Evolutionary conservation across 2,797 vertebrate genomes (phyloP), one percentile per base, ranked within the genome.

Genomic region (Sebastes kiyomatsui): DNA sequence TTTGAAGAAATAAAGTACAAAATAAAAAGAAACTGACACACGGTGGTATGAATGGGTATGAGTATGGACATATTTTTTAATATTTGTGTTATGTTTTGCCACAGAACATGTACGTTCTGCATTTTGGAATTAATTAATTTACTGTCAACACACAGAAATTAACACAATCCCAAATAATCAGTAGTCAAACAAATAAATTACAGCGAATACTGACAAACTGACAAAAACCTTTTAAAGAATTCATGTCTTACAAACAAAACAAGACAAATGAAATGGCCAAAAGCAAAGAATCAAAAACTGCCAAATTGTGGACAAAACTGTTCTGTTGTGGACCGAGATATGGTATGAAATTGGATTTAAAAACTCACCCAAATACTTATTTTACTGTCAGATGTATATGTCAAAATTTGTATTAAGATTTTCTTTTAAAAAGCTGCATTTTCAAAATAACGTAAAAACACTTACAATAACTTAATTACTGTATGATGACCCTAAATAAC

Each of bases 131-230:
- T n/a, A 76, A 77, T 80, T 79, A 62, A 81, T 89, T 87, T 86
- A 80, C 82, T 91, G 46, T 92, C 80, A 92, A 81, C 30, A 81
- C 72, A 81, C 28, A 82, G 27, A 70, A 35, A 60, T 80, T 2
- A 79, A 94, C 79, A 95, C 87, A 94, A 92, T 92, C 83, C 77
- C 84, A 94, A 81, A 90, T 90, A 95, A 92, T 95, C 95, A 96
- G 93, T 96, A 96, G 96, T 92, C 87, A 94, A 95, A 96, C 85
- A 79, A 94, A 97, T 97, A 97, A 96, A 96, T 96, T 96, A 95
- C 88, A 93, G 58, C 92, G 54, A 92, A 83, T 85, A 90, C 72
- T 82, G 90, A 88, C 56, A 90, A 88, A 89, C 38, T 75, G 77
- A 83, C 82, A 87, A 67, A 83, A 80, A 77, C 12, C 28, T 77